Percentiles rank a stretch among this genome's conserved stretches.
phyloP scores from a whole-genome alignment of 2,113 vertebrate genomes.

The Cervus canadensis region DNA sequence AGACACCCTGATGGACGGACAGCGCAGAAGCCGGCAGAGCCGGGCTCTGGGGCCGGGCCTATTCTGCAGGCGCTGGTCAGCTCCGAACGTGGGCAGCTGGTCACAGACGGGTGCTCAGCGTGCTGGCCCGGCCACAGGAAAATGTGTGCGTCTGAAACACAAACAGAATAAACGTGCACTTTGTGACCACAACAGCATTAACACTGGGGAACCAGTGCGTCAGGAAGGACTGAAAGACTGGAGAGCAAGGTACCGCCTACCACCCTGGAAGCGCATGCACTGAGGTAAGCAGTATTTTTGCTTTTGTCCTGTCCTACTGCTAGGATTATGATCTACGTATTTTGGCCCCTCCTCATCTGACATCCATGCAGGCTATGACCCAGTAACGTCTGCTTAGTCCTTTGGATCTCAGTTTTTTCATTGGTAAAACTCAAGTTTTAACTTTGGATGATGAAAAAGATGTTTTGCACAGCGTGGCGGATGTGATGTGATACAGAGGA shows the following conservation, averaged over 20 bases:
- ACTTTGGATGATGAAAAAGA: background rate
- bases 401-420: background rate
- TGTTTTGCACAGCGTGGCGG: background rate
- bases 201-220: background rate
- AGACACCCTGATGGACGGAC: background rate
- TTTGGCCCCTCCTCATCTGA: background rate
- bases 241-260: background rate
- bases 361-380: background rate
- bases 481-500: background rate
- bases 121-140: background rate
- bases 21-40: accelerated
- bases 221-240: background rate
- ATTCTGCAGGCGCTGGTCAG: no score
- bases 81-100: no score
- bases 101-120: accelerated
- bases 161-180: background rate
- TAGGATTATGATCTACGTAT: background rate
- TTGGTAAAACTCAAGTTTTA: background rate
- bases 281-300: background rate
- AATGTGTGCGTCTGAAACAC: background rate
- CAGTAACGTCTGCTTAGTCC: background rate
- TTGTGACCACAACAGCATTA: background rate
- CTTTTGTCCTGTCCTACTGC: background rate
- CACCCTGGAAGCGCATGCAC: background rate
- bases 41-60: accelerated